Evolutionary conservation across 92 coral and sea anemone genomes (phyloP).

Genomic region (Hydrozoanthus gracilis): DNA sequence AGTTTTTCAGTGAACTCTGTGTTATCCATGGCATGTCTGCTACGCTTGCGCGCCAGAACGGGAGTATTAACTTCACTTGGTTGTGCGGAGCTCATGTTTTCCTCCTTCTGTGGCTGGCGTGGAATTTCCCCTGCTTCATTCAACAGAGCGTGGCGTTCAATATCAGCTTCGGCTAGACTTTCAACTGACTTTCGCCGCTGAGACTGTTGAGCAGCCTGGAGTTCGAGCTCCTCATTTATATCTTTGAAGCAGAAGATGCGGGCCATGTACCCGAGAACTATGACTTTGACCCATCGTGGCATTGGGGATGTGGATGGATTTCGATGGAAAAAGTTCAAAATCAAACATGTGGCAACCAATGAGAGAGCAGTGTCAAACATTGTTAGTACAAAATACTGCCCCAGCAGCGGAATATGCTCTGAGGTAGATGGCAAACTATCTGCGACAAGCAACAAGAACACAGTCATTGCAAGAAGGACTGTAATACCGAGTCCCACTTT

Average conservation of each 20-base stretch:
- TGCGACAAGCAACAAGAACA: constrained; percentile 86
- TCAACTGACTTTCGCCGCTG: constrained; percentile 66
- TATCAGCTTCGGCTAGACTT: constrained; percentile 57
- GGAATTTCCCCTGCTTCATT: constrained; percentile 63
- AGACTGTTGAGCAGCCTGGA: constrained; percentile 56
- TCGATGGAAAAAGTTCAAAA: constrained; percentile 87
- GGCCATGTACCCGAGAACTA: constrained; percentile 89
- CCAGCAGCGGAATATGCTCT: constrained; percentile 85
- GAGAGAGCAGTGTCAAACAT: constrained; percentile 92
- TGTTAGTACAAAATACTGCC: constrained; percentile 86
- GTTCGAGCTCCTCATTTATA: constrained; percentile 68
- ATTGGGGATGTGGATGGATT: constrained; percentile 93
- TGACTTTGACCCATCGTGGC: constrained; percentile 91
- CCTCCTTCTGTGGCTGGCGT: constrained; percentile 50
- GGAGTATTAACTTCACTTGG: constrained; percentile 82
- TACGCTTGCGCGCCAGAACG: constrained; percentile 67
- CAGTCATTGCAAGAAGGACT: constrained; percentile 95
- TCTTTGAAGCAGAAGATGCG: constrained; percentile 77
- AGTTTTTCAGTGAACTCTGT: constrained; percentile 79
- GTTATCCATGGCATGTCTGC: constrained; percentile 59
- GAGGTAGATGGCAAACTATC: constrained; percentile 94
- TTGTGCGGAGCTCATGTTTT: constrained; percentile 59
- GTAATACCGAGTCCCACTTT: constrained; percentile 94
- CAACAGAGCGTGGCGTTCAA: constrained; percentile 56
- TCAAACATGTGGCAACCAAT: constrained; percentile 86